Base-by-base conservation (phyloP, 64 coral and sea anemone species). In the Porites lutea region DNA sequence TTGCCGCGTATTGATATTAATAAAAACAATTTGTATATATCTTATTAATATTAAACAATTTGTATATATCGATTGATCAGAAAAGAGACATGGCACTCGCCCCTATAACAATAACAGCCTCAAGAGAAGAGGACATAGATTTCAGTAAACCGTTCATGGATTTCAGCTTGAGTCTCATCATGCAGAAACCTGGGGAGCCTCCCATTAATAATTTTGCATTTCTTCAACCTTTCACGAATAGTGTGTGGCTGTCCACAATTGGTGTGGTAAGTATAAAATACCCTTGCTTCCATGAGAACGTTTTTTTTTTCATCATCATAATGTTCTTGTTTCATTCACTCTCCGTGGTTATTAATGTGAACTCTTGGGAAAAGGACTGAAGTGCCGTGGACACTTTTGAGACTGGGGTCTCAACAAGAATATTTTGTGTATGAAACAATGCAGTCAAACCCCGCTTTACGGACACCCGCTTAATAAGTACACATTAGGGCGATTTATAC, bases 131-230 rank as follows among this genome's bases (percentile, higher is more conserved):
- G 53, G 55, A 75, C 20, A 95, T 99, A 43, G 97, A 99, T 50
- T 99, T 99, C 52, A 99, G 94, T 43, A 99, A 99, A 62, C 97
- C 97, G 37, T 99, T 99, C 66, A 96, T 95, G 97, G 97, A 99
- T 55, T 99, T 99, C 50, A 96, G 75, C 44, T 88, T 96, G 77
- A 93, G 94, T 22, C 70, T 99, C 62, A 96, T 99, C 53, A 82
- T 99, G 55, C 77, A 93, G 11, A 94, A 99, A 82, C 83, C 92
- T 50, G 92, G 89, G 12, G 97, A 95, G 44, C 94, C 95, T 59
- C 70, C 93, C 13, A 57, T 93, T 7, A 58, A 94, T 37, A 79
- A 91, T 13, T 99, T 99, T 67, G 94, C 94, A 61, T 99, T 99
- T 37, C 52, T 99, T n/a, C 65, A 84, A 27, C 97, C 97, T 49